Percentiles rank a stretch among this genome's conserved stretches.
Conservation (phyloP, 2,888 invertebrate species). For the Iselma pallidipennis region DNA sequence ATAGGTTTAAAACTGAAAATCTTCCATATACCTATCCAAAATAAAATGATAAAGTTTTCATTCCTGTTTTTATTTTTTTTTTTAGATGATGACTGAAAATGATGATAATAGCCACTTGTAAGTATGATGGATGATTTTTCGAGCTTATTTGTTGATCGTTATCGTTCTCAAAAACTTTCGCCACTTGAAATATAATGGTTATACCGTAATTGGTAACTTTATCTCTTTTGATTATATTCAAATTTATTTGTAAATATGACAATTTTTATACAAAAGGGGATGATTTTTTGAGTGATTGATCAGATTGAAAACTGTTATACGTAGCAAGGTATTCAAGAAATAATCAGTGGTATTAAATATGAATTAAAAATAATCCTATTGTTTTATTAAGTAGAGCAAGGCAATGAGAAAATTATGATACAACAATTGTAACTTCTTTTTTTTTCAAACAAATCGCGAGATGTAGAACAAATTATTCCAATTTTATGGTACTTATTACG, state of each 20-base stretch:
- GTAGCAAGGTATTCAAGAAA: neutral
- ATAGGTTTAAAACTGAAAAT: too few relatives aligned
- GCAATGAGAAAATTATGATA: neutral
- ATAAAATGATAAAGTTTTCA: too few relatives aligned
- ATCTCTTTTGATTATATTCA: neutral
- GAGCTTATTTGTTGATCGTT: neutral
- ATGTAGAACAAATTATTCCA: neutral
- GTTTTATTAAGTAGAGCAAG: constrained; percentile 1
- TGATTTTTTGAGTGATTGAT: neutral
- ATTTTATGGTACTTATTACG: neutral
- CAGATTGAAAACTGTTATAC: neutral
- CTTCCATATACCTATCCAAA: too few relatives aligned
- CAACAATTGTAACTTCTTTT: neutral
- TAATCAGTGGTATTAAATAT: neutral
- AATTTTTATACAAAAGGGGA: neutral
- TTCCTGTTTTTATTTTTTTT: too few relatives aligned
- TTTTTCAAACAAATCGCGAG: neutral
- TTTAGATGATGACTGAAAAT: too few relatives aligned
- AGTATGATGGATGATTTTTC: neutral
- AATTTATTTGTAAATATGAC: neutral
- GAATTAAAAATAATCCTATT: neutral
- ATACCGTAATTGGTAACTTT: neutral
- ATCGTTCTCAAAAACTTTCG: neutral
- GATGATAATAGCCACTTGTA: too few relatives aligned
- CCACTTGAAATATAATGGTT: neutral